Base-by-base conservation (phyloP, 2,113 vertebrate genomes). In the Pangasianodon hypophthalmus region DNA sequence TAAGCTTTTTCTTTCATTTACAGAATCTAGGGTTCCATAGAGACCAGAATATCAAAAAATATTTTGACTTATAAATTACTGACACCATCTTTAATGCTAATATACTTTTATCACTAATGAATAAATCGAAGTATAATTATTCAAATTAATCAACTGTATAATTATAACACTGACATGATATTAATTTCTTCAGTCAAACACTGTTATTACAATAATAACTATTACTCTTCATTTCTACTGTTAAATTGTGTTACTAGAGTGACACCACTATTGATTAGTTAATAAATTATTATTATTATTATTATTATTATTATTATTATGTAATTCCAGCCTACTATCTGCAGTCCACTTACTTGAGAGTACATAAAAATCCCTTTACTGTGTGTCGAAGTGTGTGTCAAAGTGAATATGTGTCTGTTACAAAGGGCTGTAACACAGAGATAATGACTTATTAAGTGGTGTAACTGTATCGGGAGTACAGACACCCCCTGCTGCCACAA, bases 401-500 rank as follows among this genome's bases (percentile, higher is more conserved):
- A 73, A 67, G 44, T 81, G 16, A 64, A 60, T 46, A 37, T 16
- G 73, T 75, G 37, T 32, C 24, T 84, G 90, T 71, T 86, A 50
- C 80, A 89, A 91, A 92, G 71, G n/a, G 37, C 79, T 41, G 19
- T 77, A 90, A 90, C 90, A 85, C 44, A 52, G 24, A 73, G 80
- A 80, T 91, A 88, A 91, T 90, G 83, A 79, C 86, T 90, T 64
- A 88, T 91, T 86, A 90, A 90, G 46, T 87, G 85, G 26, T 87
- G 85, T 86, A 86, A 86, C 54, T 56, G 54, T 88, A 58, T 69
- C 86, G 37, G 62, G 84, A 73, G 86, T 77, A 60, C 44, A 81
- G 84, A 71, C 54, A 83, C 18, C 48, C 79, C 67, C 21, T 46
- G 14, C 46, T 67, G 19, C 87, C 7, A 44, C 29, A 54, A 54